Percentiles rank a stretch among this genome's conserved stretches.
phyloP scores from a whole-genome alignment of 2,888 invertebrate species.

The Nyleta sp. region DNA sequence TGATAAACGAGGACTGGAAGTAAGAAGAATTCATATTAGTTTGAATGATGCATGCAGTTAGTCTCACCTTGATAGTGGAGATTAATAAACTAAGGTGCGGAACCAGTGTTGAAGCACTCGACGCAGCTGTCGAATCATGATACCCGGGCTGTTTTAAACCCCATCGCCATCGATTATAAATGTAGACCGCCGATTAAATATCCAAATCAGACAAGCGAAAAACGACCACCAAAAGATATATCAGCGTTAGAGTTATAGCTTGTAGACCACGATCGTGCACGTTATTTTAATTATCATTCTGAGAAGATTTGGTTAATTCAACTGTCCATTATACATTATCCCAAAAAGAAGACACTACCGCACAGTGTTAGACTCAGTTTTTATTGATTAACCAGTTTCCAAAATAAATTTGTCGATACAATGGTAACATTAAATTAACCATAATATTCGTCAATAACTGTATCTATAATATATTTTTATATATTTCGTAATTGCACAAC shows the following conservation, averaged over 20 bases:
- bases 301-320: slow-evolving; percentile 55
- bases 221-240: slow-evolving; percentile 60
- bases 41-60: slow-evolving; percentile 46
- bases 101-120: slow-evolving; percentile 83
- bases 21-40: slow-evolving; percentile 1
- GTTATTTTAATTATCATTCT: slow-evolving; percentile 38
- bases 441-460: slow-evolving; percentile 37
- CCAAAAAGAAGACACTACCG: slow-evolving; percentile 19
- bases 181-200: slow-evolving; percentile 68
- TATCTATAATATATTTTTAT: slow-evolving; percentile 2
- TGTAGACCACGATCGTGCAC: slow-evolving; percentile 39
- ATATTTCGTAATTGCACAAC: slow-evolving; percentile 14
- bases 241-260: slow-evolving; percentile 53
- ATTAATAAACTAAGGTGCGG: slow-evolving; percentile 89
- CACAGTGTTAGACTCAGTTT: slow-evolving; percentile 20
- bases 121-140: slow-evolving; percentile 77
- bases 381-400: slow-evolving; percentile 29
- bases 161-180: slow-evolving; percentile 59
- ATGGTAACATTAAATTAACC: slow-evolving; percentile 48
- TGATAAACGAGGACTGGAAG: slow-evolving; percentile 8
- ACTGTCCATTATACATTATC: slow-evolving; percentile 41
- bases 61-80: slow-evolving; percentile 89
- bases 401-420: slow-evolving; percentile 33
- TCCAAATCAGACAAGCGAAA: slow-evolving; percentile 65
- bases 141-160: slow-evolving; percentile 76